Base-by-base conservation (phyloP, 64 coral and sea anemone genomes). In the Astreopora myriophthalma region DNA sequence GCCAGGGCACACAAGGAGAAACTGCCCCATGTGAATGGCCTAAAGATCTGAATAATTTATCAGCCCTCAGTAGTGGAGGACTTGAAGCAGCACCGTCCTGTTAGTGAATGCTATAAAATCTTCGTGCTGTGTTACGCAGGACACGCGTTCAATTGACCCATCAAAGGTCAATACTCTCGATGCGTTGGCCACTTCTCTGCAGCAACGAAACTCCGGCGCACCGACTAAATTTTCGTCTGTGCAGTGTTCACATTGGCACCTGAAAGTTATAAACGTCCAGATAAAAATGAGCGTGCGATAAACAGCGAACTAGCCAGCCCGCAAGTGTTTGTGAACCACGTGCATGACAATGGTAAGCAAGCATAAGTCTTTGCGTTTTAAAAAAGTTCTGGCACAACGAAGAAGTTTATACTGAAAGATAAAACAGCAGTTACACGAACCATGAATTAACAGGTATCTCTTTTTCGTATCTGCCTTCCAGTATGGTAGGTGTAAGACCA, bases 191-290 rank as follows among this genome's bases (percentile, higher is more conserved):
- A 93, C 85, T 57, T 93, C 73, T 62, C 30, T 79, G 38, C 92
- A 93, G 24, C 92, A 93, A 31, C 74, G 75, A 87, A 88, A 46
- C 74, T 93, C 92, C 2, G 48, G 36, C 38, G 90, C 90, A 17
- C 71, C 60, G 37, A 16, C 49, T 16, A 93, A 66, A 57, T 82
- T 60, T 13, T 79, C 25, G 40, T 49, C 51, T 28, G 34, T 75
- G 84, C 84, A 93, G 19, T 60, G 72, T 52, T 87, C 55, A 57
- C 91, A 93, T 61, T 87, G 68, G 65, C 84, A 93, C 91, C 84
- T 93, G 46, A 40, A 38, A 62, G 38, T 58, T 58, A 19, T 58
- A 58, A 58, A 58, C 19, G 19, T 20, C 52, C 52, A 58, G 52
- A 20, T 58, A 58, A 58, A 14, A 58, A 1, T 20, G 52, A 58